These are phyloP conservation scores for Luscinia luscinia DNA, from an alignment of 2,797 vertebrate species.

Conservation along the genomic window DNA sequence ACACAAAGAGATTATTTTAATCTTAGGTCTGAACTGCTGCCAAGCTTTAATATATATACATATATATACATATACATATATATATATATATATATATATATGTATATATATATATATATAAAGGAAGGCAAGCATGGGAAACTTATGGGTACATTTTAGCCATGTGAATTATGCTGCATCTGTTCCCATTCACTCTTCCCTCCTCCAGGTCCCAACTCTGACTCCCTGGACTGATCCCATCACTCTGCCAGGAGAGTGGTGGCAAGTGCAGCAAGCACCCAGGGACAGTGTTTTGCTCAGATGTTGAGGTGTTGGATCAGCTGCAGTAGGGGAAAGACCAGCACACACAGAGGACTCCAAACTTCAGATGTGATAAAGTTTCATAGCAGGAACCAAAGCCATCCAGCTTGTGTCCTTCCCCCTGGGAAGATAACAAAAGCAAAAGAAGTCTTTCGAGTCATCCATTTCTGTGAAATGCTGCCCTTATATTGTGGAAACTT, in stretches of 20 bases:
- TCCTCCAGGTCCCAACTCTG: neutral
- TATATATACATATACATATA: too few species aligned
- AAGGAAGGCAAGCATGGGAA: constrained; percentile 1
- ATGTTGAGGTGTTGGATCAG: neutral
- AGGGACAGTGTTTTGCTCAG: neutral
- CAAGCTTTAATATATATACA: neutral
- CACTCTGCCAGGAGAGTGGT: neutral
- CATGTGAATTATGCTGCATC: neutral
- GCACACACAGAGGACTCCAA: neutral
- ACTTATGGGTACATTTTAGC: neutral
- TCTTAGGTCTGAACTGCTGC: neutral
- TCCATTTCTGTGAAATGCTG: neutral
- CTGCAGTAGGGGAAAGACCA: neutral
- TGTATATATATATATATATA: neutral
- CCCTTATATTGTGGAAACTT: neutral
- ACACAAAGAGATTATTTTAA: constrained; percentile 1
- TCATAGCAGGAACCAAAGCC: neutral
- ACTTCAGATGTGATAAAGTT: neutral
- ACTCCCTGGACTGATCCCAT: neutral
- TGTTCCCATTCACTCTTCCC: neutral
- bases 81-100: neutral
- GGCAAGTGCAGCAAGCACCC: neutral
- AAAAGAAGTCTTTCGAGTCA: neutral
- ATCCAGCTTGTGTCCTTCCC: neutral
- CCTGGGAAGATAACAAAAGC: neutral